Evolutionary conservation across 1,140 invertebrate genomes (phyloP).

Genomic region (Phymastichus coffea): DNA sequence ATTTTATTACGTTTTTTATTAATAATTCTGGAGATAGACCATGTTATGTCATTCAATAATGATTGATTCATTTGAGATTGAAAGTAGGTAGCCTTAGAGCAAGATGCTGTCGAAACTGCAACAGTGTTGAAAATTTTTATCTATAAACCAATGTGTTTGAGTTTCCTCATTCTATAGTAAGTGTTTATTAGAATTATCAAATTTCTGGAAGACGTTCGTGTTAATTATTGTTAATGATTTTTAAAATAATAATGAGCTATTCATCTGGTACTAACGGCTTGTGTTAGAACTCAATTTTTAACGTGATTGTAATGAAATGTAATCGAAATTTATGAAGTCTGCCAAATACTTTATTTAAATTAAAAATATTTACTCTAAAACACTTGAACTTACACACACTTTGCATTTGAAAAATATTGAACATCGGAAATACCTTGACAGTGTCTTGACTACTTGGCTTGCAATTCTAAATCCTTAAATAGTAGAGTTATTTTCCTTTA

Average conservation of each 20-base stretch:
- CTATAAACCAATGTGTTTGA: no score
- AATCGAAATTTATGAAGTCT: no score
- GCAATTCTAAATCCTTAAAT: no score
- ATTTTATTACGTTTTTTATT: not conserved
- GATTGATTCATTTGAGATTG: slow-evolving; percentile 10
- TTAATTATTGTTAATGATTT: no score
- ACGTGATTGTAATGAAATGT: no score
- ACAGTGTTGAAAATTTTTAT: no score
- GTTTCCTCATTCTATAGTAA: no score
- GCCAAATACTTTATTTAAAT: no score
- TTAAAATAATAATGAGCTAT: not conserved
- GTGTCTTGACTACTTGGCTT: not conserved
- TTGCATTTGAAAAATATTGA: not conserved
- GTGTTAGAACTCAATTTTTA: not conserved
- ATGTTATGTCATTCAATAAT: slow-evolving; percentile 3
- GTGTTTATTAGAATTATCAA: no score
- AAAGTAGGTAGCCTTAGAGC: not conserved
- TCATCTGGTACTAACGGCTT: not conserved
- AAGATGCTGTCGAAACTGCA: slow-evolving; percentile 13
- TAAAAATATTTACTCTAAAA: no score
- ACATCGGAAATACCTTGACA: slow-evolving; percentile 3
- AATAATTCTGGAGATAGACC: not conserved
- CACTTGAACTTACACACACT: not conserved
- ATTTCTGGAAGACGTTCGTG: no score
- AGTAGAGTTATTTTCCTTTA: no score